phyloP scores from a whole-genome alignment of 2,113 vertebrate species.

The Hyla sarda region DNA sequence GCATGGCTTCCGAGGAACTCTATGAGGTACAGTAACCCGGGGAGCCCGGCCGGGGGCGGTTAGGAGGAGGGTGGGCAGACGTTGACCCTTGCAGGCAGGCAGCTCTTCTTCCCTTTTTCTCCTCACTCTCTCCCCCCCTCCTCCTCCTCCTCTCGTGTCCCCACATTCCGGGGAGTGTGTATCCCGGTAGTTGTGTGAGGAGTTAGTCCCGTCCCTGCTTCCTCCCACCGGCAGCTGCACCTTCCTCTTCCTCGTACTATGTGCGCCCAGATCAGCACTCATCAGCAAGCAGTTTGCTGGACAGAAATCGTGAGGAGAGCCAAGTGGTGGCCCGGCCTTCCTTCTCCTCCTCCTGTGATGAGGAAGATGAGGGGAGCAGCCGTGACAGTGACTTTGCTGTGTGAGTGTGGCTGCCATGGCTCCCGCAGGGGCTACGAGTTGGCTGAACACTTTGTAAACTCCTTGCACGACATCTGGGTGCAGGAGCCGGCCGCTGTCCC shows the following conservation, averaged over 20 bases:
- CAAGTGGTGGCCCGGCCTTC: constrained; percentile 43
- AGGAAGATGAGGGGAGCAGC: constrained; percentile 45
- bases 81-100: constrained; percentile 26
- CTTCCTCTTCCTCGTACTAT: constrained; percentile 42
- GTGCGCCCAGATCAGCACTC: constrained; percentile 3
- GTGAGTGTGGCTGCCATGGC: not conserved
- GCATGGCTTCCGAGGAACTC: constrained; percentile 83
- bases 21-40: constrained; percentile 74
- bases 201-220: constrained; percentile 30
- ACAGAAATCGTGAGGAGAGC: constrained; percentile 36
- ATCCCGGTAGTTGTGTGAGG: constrained; percentile 42
- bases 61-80: constrained; percentile 33
- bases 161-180: constrained; percentile 1
- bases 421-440: not conserved
- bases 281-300: constrained; percentile 52
- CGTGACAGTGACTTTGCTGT: constrained; percentile 42
- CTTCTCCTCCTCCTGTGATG: constrained; percentile 39
- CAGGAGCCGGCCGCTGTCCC: not conserved
- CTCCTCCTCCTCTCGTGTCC: not conserved
- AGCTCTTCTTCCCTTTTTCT: constrained; percentile 14
- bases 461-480: not conserved
- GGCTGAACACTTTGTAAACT: not conserved
- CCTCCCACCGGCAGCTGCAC: constrained; percentile 49
- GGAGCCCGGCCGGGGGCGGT: constrained; percentile 28
- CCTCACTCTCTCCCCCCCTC: not conserved